phyloP scores from a whole-genome alignment of 2,797 vertebrate species.

The Hippocampus kuda region DNA sequence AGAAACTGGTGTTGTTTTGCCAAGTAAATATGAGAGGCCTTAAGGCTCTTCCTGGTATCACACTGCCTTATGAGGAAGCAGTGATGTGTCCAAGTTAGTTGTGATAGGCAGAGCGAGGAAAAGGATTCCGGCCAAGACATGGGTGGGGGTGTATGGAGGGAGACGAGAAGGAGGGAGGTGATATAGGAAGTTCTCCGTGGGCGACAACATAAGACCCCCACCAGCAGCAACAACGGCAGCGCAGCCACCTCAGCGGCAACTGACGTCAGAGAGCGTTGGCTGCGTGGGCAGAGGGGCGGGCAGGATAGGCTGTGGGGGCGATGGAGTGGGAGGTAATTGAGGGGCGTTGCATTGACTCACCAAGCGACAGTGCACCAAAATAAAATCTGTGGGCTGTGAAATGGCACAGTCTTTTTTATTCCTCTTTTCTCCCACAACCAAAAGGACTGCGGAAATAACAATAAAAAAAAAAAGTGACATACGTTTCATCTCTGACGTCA shows the following conservation, averaged over 20 bases:
- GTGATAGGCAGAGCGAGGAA: constrained; percentile 22
- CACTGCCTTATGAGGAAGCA: constrained; percentile 9
- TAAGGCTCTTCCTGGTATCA: neutral
- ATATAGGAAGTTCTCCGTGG: constrained; percentile 66
- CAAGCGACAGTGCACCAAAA: constrained; percentile 72
- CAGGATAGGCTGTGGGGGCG: constrained; percentile 73
- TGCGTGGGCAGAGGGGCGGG: constrained; percentile 70
- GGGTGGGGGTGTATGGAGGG: constrained; percentile 39
- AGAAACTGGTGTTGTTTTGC: no score
- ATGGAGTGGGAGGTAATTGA: constrained; percentile 75
- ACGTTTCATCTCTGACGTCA: constrained; percentile 61
- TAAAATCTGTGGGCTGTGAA: constrained; percentile 78
- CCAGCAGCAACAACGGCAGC: neutral
- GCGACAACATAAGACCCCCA: constrained; percentile 57
- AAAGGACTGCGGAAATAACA: constrained; percentile 53
- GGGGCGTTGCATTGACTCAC: constrained; percentile 78
- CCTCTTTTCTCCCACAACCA: constrained; percentile 46
- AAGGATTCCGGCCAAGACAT: constrained; percentile 55
- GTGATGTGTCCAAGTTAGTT: neutral
- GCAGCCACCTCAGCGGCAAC: constrained; percentile 24
- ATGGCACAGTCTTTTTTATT: constrained; percentile 68
- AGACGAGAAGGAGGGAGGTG: constrained; percentile 20
- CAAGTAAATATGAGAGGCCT: neutral
- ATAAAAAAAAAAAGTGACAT: constrained; percentile 38
- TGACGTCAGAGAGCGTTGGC: constrained; percentile 69